Evolutionary conservation across 2,888 invertebrate genomes (phyloP), one percentile per base, ranked within the genome.

Genomic region (Thumatha senex): DNA sequence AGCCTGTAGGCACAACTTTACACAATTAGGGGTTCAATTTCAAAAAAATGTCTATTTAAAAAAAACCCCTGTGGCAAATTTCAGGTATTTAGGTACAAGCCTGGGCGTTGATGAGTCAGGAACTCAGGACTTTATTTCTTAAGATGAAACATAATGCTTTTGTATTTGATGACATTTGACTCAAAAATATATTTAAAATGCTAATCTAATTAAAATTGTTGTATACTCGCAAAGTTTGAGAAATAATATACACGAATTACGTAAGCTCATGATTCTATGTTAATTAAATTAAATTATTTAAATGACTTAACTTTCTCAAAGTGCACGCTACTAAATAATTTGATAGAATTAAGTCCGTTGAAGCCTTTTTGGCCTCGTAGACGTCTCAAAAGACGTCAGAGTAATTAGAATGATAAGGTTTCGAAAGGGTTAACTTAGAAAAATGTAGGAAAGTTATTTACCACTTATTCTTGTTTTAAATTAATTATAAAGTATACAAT

Each of bases 241-340:
- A 72, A 75, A 76, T 77, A 77, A 78, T 77, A 72, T 78, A 78
- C 70, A 74, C 70, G 69, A 61, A 63, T 60, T 61, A 56, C 53
- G 59, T 70, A 61, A 76, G 72, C 74, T 70, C 69, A 49, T 61
- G 68, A 75, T 76, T 77, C 77, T 78, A 80, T 82, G 79, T 78
- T 80, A 81, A 80, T 82, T 81, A 73, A 81, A 80, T 82, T 81
- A 73, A 83, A 82, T 83, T 80, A 83, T 79, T 80, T 74, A 79
- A 82, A 78, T 77, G 71, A 76, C 72, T 78, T 76, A 67, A 80
- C 72, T 72, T 73, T 58, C 71, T 76, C 70, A 78, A 80, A 82
- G 77, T 82, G 80, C 75, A 80, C 67, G 74, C 64, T 73, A 70
- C 75, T 78, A 72, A 82, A 82, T 83, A 78, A 82, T 83, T 80